Percentiles rank a stretch among this genome's conserved stretches.
phyloP scores from a whole-genome alignment of 2,797 vertebrate genomes.

The Enteromius thamalakanensis region DNA sequence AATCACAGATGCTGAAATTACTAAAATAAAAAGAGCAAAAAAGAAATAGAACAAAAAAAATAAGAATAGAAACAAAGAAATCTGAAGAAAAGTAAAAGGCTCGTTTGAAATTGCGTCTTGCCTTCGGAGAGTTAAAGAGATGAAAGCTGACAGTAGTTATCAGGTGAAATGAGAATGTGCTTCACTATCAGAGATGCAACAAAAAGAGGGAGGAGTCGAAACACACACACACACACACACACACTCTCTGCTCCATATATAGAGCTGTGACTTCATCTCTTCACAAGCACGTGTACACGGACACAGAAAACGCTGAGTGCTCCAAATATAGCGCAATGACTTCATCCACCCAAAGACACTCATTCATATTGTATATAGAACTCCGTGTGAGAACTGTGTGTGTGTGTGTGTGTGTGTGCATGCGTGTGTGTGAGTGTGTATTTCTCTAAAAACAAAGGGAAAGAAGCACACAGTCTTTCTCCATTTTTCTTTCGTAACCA shows the following conservation, averaged over 20 bases:
- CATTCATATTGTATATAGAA: slow-evolving; percentile 53
- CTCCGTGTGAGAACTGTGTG: background rate
- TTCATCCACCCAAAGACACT: slow-evolving; percentile 38
- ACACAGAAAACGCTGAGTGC: slow-evolving; percentile 44
- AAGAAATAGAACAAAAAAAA: background rate
- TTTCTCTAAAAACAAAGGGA: background rate
- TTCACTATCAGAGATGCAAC: background rate
- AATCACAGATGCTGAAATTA: background rate
- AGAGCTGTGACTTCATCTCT: slow-evolving; percentile 44
- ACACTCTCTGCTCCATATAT: slow-evolving; percentile 39
- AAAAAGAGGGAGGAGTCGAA: slow-evolving; percentile 19
- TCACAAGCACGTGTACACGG: slow-evolving; percentile 11
- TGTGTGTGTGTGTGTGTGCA: slow-evolving; percentile 10
- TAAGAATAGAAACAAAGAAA: background rate
- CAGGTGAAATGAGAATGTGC: background rate
- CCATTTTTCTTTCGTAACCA: background rate
- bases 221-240: slow-evolving; percentile 3
- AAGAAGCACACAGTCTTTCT: background rate
- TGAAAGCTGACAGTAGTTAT: background rate
- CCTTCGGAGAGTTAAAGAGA: background rate
- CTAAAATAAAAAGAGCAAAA: background rate
- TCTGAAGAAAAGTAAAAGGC: background rate
- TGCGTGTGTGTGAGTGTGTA: background rate
- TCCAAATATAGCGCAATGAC: slow-evolving; percentile 51
- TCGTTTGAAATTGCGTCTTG: background rate